Evolutionary conservation across 2,888 invertebrate species (phyloP), one percentile per base, ranked within the genome.

Genomic region (Embidobia sp.): DNA sequence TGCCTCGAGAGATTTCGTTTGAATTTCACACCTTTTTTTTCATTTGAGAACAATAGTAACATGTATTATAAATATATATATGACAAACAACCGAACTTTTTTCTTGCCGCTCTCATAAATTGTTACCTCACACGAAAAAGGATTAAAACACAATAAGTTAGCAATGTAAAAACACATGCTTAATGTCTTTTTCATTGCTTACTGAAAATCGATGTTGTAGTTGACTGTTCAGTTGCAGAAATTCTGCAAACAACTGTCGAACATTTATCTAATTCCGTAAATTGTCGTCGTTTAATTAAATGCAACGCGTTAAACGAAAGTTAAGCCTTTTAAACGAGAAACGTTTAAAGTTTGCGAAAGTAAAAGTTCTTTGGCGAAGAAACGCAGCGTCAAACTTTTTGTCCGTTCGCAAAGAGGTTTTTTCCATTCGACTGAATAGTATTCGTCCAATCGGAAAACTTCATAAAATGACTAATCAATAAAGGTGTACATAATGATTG

Each of bases 391-490:
- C 31, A 1, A 37, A 73, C 15, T 73, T 73, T 64, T 69, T 49
- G 35, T 3, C 19, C 11, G 8, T 26, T 37, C 7, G 26, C 18
- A 55, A 26, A 61, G n/a, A 13, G 35, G 16, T 48, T 59, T 69
- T 51, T 59, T 48, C 46, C 42, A 64, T 44, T 51, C 15, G 15
- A 13, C 19, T 13, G 46, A 55, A 16, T 15, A 40, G 33, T 27
- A 40, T 31, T 40, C 33, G 5, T 11, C 40, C 31, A 61, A 37
- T 33, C 48, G 7, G 8, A 42, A 42, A 13, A 51, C 57, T 64
- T 49, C 26, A 40, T 49, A 13, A 63, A 75, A 66, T 59, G 44
- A 48, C 59, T 57, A 59, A 74, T 74, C 66, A 46, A 66, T 74
- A 74, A 48, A 22, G 15, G 51, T 42, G 16, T 29, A 42, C 49